phyloP scores from a whole-genome alignment of 2,797 vertebrate genomes.

The Crenichthys baileyi region DNA sequence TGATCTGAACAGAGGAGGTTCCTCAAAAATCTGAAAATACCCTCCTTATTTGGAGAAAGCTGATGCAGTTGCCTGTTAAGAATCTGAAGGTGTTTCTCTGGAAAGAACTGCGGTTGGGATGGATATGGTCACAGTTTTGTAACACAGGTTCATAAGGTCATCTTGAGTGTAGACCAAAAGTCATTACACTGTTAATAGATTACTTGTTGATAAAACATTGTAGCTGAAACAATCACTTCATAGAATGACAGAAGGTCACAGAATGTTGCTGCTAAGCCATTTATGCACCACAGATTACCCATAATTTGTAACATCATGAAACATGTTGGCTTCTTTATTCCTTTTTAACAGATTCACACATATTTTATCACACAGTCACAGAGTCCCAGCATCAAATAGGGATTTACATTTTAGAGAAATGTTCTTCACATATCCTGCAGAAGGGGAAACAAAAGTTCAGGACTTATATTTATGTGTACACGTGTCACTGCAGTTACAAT shows the following conservation, averaged over 20 bases:
- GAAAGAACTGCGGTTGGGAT: not conserved
- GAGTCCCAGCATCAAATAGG: not conserved
- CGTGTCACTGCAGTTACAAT: not conserved
- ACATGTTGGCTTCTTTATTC: not conserved
- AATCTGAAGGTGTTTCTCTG: conserved; percentile 12
- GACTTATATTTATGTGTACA: not conserved
- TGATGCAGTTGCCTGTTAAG: not conserved
- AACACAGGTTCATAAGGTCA: not conserved
- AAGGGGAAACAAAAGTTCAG: not conserved
- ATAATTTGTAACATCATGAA: not conserved
- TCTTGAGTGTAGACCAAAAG: not conserved
- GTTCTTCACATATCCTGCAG: not conserved
- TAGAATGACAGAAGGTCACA: not conserved
- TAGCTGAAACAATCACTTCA: not conserved
- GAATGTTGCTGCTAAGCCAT: not conserved
- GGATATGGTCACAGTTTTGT: not conserved
- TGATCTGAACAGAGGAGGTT: not conserved
- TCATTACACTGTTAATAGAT: not conserved
- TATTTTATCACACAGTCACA: not conserved
- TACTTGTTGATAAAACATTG: not conserved
- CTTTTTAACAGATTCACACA: not conserved
- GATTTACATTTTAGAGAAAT: conserved; percentile 6
- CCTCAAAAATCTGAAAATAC: not conserved
- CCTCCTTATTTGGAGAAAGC: not conserved
- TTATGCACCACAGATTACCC: not conserved